Base-by-base conservation (phyloP, 1,140 invertebrate genomes). In the Drosophila takahashii region DNA sequence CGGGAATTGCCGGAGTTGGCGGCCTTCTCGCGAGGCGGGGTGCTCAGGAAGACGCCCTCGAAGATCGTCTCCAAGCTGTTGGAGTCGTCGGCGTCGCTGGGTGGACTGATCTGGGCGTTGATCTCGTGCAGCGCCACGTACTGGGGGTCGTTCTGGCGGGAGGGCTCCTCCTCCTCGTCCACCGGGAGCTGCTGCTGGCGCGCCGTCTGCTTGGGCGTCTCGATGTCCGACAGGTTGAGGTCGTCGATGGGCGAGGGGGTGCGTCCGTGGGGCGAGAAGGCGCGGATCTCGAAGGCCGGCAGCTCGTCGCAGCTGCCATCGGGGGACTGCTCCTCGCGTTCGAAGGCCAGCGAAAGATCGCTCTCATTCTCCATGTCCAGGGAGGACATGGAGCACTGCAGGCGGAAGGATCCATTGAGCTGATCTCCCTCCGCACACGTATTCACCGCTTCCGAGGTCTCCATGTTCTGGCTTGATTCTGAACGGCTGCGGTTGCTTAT, bases 101-200 rank as follows among this genome's bases (percentile, higher is more conserved):
- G 91, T n/a, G 89, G 83, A 53, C 80, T 87, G n/a, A 92, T 92
- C 44, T 91, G 83, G 22, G 89, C 89, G 53, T 92, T 91, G 15
- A 92, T 92, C 29, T 92, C 91, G 34, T 91, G 77, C 32, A 92
- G 59, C 1, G 91, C 66, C 45, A 92, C 87, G 54, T 76, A 92
- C n/a, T 92, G 81, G 0, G 87, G 84, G 62, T 89, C 78, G 29
- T 86, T 78, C 2, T 64, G 59, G 26, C 69, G 70, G 8, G 45
- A 48, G 26, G 27, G 15, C 10, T 65, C 52, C 39, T 65, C 52
- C 39, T 39, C 11, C 8, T 50, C 44, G 3, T 41, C 65, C 13
- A 47, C 53, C 26, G 60, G 65, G 13, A 16, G 45, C 48, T 71
- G 69, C 4, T 50, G 44, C 13, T 50, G 44, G 11, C 11, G 16